Base-by-base conservation (phyloP, 2,797 vertebrate species). In the Cyprinodon diabolis region DNA sequence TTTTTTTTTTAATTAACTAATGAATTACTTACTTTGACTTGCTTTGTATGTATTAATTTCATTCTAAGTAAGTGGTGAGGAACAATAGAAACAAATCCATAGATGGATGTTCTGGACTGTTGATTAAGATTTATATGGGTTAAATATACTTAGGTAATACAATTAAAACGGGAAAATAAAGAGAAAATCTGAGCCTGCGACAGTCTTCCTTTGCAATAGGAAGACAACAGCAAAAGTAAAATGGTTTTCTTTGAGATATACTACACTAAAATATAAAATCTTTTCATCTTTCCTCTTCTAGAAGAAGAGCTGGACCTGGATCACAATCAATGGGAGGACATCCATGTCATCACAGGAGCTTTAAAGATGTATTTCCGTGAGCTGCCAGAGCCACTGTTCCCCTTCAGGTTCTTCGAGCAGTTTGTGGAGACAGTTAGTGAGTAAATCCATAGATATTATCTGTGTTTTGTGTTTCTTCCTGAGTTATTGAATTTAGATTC, bases 331-430 rank as follows among this genome's bases (percentile, higher is more conserved):
- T 98, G 97, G 97, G 97, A 98, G 94, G 98, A 99, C 95, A 95
- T 99, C 94, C 97, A 99, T 81, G 97, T 99, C 86, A 95, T 99
- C 96, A 98, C 97, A 73, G 98, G 97, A 93, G 97, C 97, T 88
- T 96, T 99, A 89, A 99, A 99, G 95, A 95, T 99, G 98, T 99
- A 99, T 95, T 98, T 98, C 95, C 96, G 97, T 86, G 97, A 98
- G 94, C 96, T 98, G 90, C 96, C 97, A 76, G 97, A 99, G 91
- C 98, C 97, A 13, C 95, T 98, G 90, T 97, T 99, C 89, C 98
- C 97, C 86, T 97, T 96, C 94, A 91, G 93, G 86, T 96, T 94
- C 95, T 99, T 98, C 92, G 95, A 97, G 90, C 92, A 71, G 66
- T 97, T 98, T 93, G 96, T 98, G 90, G 96, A 97, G 80, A 95